These are phyloP conservation scores for Crepidodera aurea DNA, from an alignment of 2,888 invertebrate species.

Conservation along the genomic window DNA sequence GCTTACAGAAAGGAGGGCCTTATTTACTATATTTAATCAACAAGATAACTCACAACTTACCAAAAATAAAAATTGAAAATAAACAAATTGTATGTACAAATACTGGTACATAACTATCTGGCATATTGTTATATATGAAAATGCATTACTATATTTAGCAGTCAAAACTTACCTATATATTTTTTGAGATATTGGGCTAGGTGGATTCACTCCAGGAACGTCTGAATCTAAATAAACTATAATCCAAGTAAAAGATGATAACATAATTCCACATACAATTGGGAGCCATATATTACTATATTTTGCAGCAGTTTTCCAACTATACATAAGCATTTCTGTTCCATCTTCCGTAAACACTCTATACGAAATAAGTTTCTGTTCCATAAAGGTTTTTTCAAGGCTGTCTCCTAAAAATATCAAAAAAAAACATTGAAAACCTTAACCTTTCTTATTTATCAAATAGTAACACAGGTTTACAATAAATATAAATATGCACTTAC, in stretches of 20 bases:
- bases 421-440: constrained; percentile 1
- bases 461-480: not conserved
- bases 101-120: too few species aligned
- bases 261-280: constrained; percentile 61
- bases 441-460: not conserved
- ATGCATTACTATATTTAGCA: too few species aligned
- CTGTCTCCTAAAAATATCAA: constrained; percentile 34
- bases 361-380: constrained; percentile 52
- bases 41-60: too few species aligned
- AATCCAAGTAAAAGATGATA: constrained; percentile 66
- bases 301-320: constrained; percentile 54
- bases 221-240: constrained; percentile 70
- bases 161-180: constrained; percentile 61
- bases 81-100: too few species aligned
- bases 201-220: constrained; percentile 68
- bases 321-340: constrained; percentile 54
- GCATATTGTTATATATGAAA: too few species aligned
- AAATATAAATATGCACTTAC: constrained; percentile 51
- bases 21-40: too few species aligned
- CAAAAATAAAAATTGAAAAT: too few species aligned
- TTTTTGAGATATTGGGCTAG: constrained; percentile 66
- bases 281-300: constrained; percentile 58
- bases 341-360: constrained; percentile 55
- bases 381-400: constrained; percentile 47
- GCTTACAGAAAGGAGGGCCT: too few species aligned